Evolutionary conservation across 2,797 vertebrate genomes (phyloP), one percentile per base, ranked within the genome.

Genomic region (Acanthiza pusilla): DNA sequence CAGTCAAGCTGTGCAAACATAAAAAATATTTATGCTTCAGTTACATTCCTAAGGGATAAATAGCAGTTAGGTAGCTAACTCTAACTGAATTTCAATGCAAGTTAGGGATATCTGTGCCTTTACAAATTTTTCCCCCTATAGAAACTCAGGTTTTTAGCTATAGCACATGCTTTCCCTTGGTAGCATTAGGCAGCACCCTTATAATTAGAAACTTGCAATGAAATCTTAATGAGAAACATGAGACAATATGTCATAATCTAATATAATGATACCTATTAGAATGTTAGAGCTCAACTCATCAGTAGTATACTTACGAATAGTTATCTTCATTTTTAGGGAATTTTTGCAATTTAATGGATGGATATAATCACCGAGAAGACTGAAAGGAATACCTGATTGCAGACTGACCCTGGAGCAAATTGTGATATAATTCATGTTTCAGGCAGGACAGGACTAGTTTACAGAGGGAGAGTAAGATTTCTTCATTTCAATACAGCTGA

Each of bases 231-330:
- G 83, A 96, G 96, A 96, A 94, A 94, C 93, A 57, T 73, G 94
- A 95, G 74, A 95, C 85, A 91, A 96, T 97, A 94, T 71, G 96
- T 96, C 94, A 96, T 92, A 94, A 94, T 96, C 91, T 92, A 90
- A 90, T 94, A 57, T 95, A 94, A 96, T 91, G 91, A 94, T 93
- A 95, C 67, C 92, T 95, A 95, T 97, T 96, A 95, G 79, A 89
- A 81, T 81, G 65, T 92, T 94, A 87, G 72, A 95, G 74, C 88
- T 95, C 89, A 95, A 66, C 72, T 92, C 91, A 96, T 96, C 92
- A 95, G 91, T 80, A 94, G 71, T 90, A 85, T 70, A 93, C 89
- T 84, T 96, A 89, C 0, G 83, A 94, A 94, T 94, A 96, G 83
- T 93, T 91, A 89, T 87, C 95, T 94, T 93, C 85, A 94, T 91